Evolutionary conservation across 2,113 vertebrate genomes (phyloP), one percentile per base, ranked within the genome.

Genomic region (Daphoenositta chrysoptera): DNA sequence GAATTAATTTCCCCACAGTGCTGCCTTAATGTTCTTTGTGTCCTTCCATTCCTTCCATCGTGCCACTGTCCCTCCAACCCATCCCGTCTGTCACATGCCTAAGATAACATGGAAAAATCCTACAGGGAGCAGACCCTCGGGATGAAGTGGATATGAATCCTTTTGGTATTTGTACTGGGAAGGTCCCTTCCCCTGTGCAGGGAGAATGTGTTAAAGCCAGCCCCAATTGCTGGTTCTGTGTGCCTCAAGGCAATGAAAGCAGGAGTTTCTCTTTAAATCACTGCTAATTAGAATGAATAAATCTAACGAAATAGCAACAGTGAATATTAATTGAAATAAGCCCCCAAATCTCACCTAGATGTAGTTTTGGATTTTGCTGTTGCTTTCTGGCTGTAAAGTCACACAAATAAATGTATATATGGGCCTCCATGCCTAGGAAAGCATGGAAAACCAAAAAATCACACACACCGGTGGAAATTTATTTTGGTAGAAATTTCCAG

Each of bases 231-330:
- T 87, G 78, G 44, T 65, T 69, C 82, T 86, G 66, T 72, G 61
- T 93, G 95, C 93, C 96, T 94, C 1, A 66, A 96, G 87, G 95
- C 90, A 47, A 86, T 31, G 60, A 89, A 58, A 69, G 84, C 78
- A 86, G 94, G 84, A 80, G 91, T 96, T 97, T 94, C 95, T 94
- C 92, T 94, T 88, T 70, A 94, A 91, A 92, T 90, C 76, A 31
- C 68, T 88, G 85, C 94, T 96, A 96, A 97, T 95, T 97, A 90
- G 85, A 76, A 80, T 66, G 87, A 94, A 80, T 91, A 93, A 86
- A 88, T 93, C 87, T 89, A 77, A 87, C 1, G 16, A 73, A 94
- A 86, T 17, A 94, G 54, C 66, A 90, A 78, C 82, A 44, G 47
- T 54, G 94, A 93, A 96, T 94, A 95, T 94, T 96, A 96, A 94